phyloP scores from a whole-genome alignment of 2,888 invertebrate genomes.

The Glomeris marginata region DNA sequence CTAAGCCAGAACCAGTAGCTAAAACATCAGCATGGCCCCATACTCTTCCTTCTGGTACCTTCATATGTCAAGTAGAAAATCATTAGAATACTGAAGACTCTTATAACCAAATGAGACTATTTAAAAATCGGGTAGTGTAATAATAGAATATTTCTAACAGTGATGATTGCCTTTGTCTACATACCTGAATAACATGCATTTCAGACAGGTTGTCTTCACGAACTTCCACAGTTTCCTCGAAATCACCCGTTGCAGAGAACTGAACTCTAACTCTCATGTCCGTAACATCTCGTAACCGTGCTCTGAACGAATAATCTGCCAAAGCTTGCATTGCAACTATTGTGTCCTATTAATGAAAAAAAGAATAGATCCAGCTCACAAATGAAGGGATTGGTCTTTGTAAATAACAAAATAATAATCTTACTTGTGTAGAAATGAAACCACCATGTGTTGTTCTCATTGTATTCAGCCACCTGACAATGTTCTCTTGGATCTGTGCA shows the following conservation, averaged over 20 bases:
- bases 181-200: constrained; percentile 20
- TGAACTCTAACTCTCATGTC: constrained; percentile 24
- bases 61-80: not conserved
- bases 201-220: constrained; percentile 25
- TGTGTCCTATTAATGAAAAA: constrained; percentile 26
- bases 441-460: constrained; percentile 31
- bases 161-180: too few species aligned
- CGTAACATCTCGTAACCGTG: constrained; percentile 24
- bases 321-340: constrained; percentile 33
- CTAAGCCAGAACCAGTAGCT: constrained; percentile 33
- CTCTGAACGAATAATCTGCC: constrained; percentile 25
- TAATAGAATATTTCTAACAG: too few species aligned
- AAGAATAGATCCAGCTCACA: too few species aligned
- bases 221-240: constrained; percentile 20
- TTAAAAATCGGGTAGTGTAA: too few species aligned
- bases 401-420: constrained; percentile 8
- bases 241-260: constrained; percentile 27
- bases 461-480: constrained; percentile 33
- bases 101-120: too few species aligned
- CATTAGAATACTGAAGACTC: not conserved
- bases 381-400: too few species aligned
- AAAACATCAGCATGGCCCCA: constrained; percentile 32
- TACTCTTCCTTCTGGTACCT: constrained; percentile 20
- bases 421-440: constrained; percentile 32
- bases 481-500: constrained; percentile 25